These are phyloP conservation scores for Campylomormyrus tamandua DNA, from an alignment of 2,113 vertebrate genomes.

Conservation along the genomic window DNA sequence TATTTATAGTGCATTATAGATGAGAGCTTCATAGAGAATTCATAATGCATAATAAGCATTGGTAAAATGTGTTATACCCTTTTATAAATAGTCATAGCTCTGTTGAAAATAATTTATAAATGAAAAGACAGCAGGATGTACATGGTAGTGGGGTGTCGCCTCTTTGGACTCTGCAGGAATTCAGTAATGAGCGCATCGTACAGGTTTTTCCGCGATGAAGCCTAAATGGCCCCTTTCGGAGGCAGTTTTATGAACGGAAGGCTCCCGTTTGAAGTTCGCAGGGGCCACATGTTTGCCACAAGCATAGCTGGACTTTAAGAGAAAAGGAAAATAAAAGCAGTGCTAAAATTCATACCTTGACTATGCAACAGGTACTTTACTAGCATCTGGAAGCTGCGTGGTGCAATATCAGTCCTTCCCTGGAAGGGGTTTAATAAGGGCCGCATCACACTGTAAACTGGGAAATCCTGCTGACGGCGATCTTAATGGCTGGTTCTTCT, in stretches of 20 bases:
- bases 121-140: background rate
- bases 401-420: no score
- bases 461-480: background rate
- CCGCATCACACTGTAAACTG: background rate
- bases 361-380: background rate
- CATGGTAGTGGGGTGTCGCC: background rate
- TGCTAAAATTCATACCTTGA: background rate
- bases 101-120: no score
- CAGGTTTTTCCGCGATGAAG: constrained; percentile 28
- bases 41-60: no score
- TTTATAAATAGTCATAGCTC: no score
- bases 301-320: background rate
- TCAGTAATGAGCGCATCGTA: constrained; percentile 8
- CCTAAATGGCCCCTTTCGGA: background rate
- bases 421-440: background rate
- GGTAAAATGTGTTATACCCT: no score
- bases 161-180: constrained; percentile 7
- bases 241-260: constrained; percentile 25
- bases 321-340: background rate
- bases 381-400: background rate
- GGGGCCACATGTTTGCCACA: constrained; percentile 18
- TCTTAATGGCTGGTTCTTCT: background rate
- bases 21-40: no score
- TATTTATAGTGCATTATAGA: no score
- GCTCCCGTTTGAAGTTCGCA: constrained; percentile 18